Percentiles rank a stretch among this genome's conserved stretches.
Evolutionary conservation across 2,888 invertebrate genomes (phyloP).

Genomic region (Thysanoteuthis rhombus): DNA sequence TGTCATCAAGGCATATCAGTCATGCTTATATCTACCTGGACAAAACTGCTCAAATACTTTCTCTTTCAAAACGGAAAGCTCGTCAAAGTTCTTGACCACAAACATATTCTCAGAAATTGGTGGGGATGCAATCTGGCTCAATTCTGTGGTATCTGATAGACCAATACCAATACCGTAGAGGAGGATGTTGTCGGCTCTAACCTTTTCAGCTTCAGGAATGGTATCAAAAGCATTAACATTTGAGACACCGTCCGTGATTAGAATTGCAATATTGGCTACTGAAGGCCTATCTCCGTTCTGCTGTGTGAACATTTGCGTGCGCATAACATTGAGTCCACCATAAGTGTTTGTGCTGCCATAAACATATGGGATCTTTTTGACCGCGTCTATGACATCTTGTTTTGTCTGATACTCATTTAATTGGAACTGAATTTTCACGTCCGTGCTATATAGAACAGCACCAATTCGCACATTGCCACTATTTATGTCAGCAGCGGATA

Average conservation of each 20-base stretch:
- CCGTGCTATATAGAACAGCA: constrained; percentile 47
- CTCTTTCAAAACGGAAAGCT: constrained; percentile 42
- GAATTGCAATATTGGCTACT: constrained; percentile 36
- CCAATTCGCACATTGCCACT: constrained; percentile 48
- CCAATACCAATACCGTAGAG: constrained; percentile 48
- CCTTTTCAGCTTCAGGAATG: constrained; percentile 53
- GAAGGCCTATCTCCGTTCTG: constrained; percentile 54
- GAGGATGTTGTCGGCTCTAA: constrained; percentile 37
- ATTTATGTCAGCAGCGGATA: constrained; percentile 44
- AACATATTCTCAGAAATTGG: constrained; percentile 48
- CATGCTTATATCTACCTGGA: constrained; percentile 39
- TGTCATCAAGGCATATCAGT: not conserved
- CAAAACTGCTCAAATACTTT: constrained; percentile 47
- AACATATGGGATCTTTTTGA: constrained; percentile 49
- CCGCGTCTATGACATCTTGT: constrained; percentile 46
- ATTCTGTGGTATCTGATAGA: constrained; percentile 48
- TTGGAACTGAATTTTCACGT: constrained; percentile 42
- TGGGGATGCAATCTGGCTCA: constrained; percentile 49
- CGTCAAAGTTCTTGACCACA: constrained; percentile 39
- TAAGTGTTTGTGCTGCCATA: constrained; percentile 63
- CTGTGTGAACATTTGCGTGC: constrained; percentile 48
- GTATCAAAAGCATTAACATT: constrained; percentile 58
- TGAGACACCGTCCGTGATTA: constrained; percentile 43
- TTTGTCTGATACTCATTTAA: constrained; percentile 41
- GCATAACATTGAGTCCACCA: constrained; percentile 55